Base-by-base conservation (phyloP, 1,140 invertebrate species). In the Lasioglossum albipes region DNA sequence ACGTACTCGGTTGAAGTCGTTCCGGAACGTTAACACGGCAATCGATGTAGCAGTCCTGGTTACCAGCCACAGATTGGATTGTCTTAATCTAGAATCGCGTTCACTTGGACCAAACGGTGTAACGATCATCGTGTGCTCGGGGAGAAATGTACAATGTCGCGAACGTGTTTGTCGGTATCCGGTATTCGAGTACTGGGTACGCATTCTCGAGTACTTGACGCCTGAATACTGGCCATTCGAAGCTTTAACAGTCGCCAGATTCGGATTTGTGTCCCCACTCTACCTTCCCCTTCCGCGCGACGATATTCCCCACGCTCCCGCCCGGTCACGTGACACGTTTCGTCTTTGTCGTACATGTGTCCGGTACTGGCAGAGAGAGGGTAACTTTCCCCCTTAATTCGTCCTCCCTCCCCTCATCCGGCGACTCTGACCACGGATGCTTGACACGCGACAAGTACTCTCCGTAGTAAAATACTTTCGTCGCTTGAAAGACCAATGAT, bases 61-160 rank as follows among this genome's bases (percentile, higher is more conserved):
- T 85, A 83, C 13, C 76, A 73, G 80, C 80, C 79, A 86, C 75
- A 66, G 64, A 79, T 82, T 67, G 84, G 84, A 86, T 86, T 86
- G 84, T 86, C 84, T 85, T 86, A 83, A 82, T 83, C 84, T 86
- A 86, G 75, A 82, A 79, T 84, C 71, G 70, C 77, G 84, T 61
- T 62, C 27, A 42, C 18, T 81, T 84, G 84, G 71, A 85, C 79
- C 84, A 75, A 73, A 36, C 42, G 31, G n/a, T 52, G 41, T 66
- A 68, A 80, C 70, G n/a, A 82, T 74, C 69, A 59, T 81, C 54
- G 64, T 41, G 20, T 22, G 13, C 10, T 12, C 10, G 71, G 20
- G 54, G 49, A 45, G 45, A 54, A 59, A 75, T 69, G 18, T 64
- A 59, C 62, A 75, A 13, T 59, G 57, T 59, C n/a, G 57, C 57